Conservation (phyloP, 2,113 vertebrate genomes). For the Cygnus atratus region DNA sequence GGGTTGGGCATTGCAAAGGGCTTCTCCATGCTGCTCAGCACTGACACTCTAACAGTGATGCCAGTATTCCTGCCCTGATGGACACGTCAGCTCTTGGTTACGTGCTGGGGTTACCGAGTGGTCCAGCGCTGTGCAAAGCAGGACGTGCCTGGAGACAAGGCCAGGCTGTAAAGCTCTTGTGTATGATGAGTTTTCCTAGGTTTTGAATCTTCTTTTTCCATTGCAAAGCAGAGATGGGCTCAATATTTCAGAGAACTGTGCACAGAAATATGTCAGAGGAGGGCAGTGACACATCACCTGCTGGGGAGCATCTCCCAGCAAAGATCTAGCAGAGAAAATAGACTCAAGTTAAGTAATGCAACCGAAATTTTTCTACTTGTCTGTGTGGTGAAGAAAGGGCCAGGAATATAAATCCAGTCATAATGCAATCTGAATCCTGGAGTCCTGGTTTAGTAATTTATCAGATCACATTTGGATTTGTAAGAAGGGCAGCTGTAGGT, state of each 20-base stretch:
- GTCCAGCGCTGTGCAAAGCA: not conserved
- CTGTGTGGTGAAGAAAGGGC: not conserved
- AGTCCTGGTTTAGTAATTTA: conserved; percentile 11
- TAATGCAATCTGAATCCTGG: not conserved
- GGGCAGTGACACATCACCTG: not conserved
- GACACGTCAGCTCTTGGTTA: not conserved
- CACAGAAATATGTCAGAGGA: not conserved
- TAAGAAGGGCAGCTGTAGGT: not conserved
- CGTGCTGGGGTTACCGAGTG: not conserved
- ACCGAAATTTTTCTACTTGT: not conserved
- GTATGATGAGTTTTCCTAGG: not conserved
- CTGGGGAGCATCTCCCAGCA: not conserved
- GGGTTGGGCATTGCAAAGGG: not conserved
- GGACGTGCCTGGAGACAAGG: not conserved
- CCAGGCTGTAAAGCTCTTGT: not conserved
- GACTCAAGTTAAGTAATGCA: not conserved
- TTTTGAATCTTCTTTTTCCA: not conserved
- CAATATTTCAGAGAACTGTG: conserved; percentile 5
- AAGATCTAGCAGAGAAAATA: not conserved
- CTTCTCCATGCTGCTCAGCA: not conserved
- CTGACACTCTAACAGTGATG: not conserved
- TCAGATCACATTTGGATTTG: not conserved
- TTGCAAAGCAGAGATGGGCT: not conserved
- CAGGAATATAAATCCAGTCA: not conserved
- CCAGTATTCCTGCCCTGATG: not conserved